These are phyloP conservation scores for Monochamus alternatus DNA, from an alignment of 2,888 invertebrate species.

Conservation along the genomic window DNA sequence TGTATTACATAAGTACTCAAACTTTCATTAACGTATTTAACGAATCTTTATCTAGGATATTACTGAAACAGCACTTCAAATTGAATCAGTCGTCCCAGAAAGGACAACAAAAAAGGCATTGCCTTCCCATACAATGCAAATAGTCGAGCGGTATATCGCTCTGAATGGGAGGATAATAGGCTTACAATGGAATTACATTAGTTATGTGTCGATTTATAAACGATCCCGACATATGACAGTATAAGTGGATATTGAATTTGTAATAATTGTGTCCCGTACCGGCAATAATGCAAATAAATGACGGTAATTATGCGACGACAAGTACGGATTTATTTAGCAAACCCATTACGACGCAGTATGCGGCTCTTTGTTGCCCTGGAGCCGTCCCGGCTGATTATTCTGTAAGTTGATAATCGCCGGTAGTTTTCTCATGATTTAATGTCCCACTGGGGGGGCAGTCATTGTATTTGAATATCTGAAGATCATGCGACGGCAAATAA, in stretches of 20 bases:
- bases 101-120: background rate
- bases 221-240: background rate
- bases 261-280: background rate
- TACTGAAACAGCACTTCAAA: background rate
- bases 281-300: conserved; percentile 1
- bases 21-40: background rate
- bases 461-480: background rate
- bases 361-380: background rate
- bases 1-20: background rate
- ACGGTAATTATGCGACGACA: background rate
- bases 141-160: background rate
- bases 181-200: conserved; percentile 13
- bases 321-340: conserved; percentile 11
- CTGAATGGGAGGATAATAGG: conserved; percentile 9
- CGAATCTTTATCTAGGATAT: background rate
- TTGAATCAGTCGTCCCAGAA: background rate
- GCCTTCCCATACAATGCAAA: background rate
- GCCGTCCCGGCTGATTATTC: conserved; percentile 14
- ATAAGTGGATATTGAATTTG: conserved; percentile 5
- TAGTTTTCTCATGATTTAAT: conserved; percentile 1
- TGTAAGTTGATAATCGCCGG: background rate
- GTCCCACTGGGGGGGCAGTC: background rate
- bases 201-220: conserved; percentile 10
- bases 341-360: conserved; percentile 1
- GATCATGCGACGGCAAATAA: background rate